Evolutionary conservation across 2,797 vertebrate genomes (phyloP).

Genomic region (Notamacropus eugenii): DNA sequence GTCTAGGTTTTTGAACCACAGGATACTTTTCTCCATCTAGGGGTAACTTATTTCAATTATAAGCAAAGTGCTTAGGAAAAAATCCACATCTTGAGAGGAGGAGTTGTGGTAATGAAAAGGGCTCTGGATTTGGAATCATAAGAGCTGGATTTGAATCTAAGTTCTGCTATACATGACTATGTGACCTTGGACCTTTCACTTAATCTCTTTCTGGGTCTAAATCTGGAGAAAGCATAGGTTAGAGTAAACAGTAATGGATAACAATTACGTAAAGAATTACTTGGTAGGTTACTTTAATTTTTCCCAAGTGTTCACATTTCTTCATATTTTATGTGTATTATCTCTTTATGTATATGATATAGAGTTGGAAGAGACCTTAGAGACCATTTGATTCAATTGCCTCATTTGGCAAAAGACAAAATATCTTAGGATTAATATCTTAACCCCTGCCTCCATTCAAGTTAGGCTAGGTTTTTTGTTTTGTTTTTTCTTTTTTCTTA

Average conservation of each 20-base stretch:
- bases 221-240: background rate
- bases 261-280: background rate
- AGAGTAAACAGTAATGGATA: conserved; percentile 30
- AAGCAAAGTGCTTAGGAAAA: background rate
- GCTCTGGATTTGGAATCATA: background rate
- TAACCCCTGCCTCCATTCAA: background rate
- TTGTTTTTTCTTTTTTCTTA: background rate
- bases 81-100: background rate
- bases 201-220: background rate
- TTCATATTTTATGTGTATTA: background rate
- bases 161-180: background rate
- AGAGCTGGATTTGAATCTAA: background rate
- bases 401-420: background rate
- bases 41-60: background rate
- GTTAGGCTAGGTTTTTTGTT: background rate
- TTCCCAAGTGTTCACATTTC: background rate
- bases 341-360: background rate
- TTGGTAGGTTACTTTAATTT: background rate
- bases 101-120: background rate
- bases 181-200: background rate
- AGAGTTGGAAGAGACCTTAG: background rate
- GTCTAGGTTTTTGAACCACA: background rate
- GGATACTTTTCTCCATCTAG: background rate
- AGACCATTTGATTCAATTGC: background rate
- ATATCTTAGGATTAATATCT: background rate